phyloP scores from a whole-genome alignment of 2,888 invertebrate species.

The Frankliniella fusca region DNA sequence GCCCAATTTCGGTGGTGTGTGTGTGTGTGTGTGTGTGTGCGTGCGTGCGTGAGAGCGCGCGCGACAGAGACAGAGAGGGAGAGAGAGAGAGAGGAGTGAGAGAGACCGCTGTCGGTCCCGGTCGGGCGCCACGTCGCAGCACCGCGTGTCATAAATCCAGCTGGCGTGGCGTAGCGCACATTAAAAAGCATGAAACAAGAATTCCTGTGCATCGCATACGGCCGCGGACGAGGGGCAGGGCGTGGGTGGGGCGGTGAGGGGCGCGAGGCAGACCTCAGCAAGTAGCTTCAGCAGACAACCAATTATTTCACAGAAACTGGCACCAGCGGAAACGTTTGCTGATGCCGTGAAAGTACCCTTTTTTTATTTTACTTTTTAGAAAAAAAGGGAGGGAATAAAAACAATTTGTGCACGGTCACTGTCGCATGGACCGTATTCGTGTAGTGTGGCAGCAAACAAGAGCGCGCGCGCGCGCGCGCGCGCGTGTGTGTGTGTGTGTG shows the following conservation, averaged over 20 bases:
- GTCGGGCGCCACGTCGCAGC: neutral
- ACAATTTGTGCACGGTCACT: too few species aligned
- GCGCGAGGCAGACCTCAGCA: too few species aligned
- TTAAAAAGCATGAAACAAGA: constrained; percentile 20
- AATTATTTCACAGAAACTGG: neutral
- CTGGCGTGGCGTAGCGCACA: neutral
- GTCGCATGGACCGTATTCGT: too few species aligned
- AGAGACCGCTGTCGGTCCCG: neutral
- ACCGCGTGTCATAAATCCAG: neutral
- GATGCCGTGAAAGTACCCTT: too few species aligned
- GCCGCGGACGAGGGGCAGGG: neutral
- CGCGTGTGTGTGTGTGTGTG: too few species aligned
- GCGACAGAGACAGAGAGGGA: neutral
- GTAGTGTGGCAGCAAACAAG: too few species aligned
- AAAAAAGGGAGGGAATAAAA: too few species aligned
- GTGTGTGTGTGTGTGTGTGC: too few species aligned
- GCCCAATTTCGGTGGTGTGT: too few species aligned
- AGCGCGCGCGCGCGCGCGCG: too few species aligned
- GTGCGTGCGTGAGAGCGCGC: neutral
- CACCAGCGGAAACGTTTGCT: neutral
- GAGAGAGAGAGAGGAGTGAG: neutral
- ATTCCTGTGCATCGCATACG: neutral
- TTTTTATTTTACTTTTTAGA: too few species aligned
- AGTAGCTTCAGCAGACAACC: too few species aligned
- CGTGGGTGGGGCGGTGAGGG: neutral